Evolutionary conservation across 2,888 invertebrate genomes (phyloP), one percentile per base, ranked within the genome.

Genomic region (Brachyptera risi): DNA sequence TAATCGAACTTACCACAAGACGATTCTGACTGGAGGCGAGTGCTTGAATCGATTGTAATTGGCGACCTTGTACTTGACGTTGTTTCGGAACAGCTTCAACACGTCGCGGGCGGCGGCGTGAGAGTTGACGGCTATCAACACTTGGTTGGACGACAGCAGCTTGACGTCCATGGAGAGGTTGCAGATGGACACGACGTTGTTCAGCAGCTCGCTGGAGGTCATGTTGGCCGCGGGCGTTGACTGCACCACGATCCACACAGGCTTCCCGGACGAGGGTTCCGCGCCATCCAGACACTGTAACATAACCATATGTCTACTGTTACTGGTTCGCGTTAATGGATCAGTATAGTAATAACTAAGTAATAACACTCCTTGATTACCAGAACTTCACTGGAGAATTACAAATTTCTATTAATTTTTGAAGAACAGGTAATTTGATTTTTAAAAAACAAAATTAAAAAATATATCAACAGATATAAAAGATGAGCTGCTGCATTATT

Each of bases 161-260:
- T 31, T 31, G 35, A 31, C 35, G 35, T 31, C 35, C 7, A 31
- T 5, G 35, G 35, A 31, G 35, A 31, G 35, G 35, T 31, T 11
- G 35, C 7, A 9, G 35, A 9, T 5, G 35, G 35, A 5, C 7
- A 11, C 35, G 11, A 31, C 35, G 11, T 9, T 31, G 7, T 31
- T 5, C 7, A 5, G 11, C 7, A 31, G 5, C 11, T 31, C 35
- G 5, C 35, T 11, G 35, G 7, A 11, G 5, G 7, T 5, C 35
- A 31, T 5, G 11, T 5, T 11, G 5, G 7, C 7, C 35, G 5
- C 11, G 35, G 5, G 7, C 11, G 35, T 31, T 11, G 73, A 68
- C 67, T 75, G 72, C n/a, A 79, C 75, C 56, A 77, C 72, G 59
- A 82, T 73, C 75, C 77, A 78, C 15, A 78, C 74, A 1, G 82